These are phyloP conservation scores for Aproaerema taeniolella DNA, from an alignment of 2,888 invertebrate species.

Conservation along the genomic window DNA sequence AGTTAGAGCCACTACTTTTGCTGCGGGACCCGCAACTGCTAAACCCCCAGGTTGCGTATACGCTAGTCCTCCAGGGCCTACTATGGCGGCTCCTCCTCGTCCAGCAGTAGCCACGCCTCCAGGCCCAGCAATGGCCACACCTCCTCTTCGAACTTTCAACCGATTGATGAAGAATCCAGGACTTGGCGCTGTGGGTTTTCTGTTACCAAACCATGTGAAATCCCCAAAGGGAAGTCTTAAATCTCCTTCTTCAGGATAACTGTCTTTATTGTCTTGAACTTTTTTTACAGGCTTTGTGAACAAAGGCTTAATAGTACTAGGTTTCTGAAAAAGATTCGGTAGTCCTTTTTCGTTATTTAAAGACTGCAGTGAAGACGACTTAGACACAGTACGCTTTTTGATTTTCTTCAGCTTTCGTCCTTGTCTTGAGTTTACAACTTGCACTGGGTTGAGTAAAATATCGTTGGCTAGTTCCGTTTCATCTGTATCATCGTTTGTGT, in stretches of 20 bases:
- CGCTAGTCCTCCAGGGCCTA: slow-evolving; percentile 86
- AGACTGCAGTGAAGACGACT: slow-evolving; percentile 29
- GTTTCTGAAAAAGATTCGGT: slow-evolving; percentile 38
- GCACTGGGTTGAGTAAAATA: slow-evolving; percentile 18
- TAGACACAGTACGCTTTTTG: slow-evolving; percentile 47
- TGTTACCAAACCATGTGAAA: slow-evolving; percentile 45
- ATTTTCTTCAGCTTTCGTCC: slow-evolving; percentile 47
- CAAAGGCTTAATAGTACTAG: slow-evolving; percentile 18
- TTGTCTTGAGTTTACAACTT: slow-evolving; percentile 32
- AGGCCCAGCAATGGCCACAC: slow-evolving; percentile 88
- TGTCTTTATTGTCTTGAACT: slow-evolving; percentile 37
- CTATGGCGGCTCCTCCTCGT: slow-evolving; percentile 87
- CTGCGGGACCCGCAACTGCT: slow-evolving; percentile 86
- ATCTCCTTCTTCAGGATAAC: slow-evolving; percentile 34
- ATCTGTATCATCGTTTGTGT: slow-evolving; percentile 12
- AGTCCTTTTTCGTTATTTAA: slow-evolving; percentile 30
- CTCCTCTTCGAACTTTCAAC: slow-evolving; percentile 83
- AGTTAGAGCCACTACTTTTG: slow-evolving; percentile 82
- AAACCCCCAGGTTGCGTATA: slow-evolving; percentile 86
- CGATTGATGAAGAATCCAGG: slow-evolving; percentile 83
- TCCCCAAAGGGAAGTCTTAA: slow-evolving; percentile 43
- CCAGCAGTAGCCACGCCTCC: slow-evolving; percentile 90
- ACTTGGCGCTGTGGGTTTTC: slow-evolving; percentile 54
- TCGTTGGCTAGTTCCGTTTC: slow-evolving; percentile 15
- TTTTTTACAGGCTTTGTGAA: slow-evolving; percentile 38